Percentiles rank a stretch among this genome's conserved stretches.
phyloP scores from a whole-genome alignment of 1,140 invertebrate genomes.

The Lucilia sericata region DNA sequence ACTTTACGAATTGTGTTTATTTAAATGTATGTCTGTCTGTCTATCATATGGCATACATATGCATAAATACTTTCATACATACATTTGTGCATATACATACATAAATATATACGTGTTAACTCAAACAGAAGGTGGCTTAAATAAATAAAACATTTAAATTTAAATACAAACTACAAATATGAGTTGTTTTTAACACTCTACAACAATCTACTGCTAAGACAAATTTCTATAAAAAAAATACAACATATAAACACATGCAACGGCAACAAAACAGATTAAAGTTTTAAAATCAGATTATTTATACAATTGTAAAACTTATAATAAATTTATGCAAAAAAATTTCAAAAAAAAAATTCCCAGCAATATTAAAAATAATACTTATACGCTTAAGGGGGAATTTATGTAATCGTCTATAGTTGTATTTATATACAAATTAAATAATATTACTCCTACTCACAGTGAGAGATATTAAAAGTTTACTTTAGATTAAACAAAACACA shows the following conservation, averaged over 20 bases:
- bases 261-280: not conserved
- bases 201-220: not conserved
- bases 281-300: slow-evolving; percentile 12
- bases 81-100: not conserved
- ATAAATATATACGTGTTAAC: not conserved
- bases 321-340: not conserved
- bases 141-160: slow-evolving; percentile 19
- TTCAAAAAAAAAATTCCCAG: not conserved
- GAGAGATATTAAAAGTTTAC: not conserved
- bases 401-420: no score
- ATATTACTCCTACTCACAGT: not conserved
- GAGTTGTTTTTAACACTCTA: not conserved
- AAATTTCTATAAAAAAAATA: not conserved
- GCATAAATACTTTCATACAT: not conserved
- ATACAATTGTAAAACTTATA: not conserved
- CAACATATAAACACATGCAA: not conserved
- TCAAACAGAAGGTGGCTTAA: slow-evolving; percentile 19
- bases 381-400: not conserved
- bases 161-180: slow-evolving; percentile 5
- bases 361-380: slow-evolving; percentile 14
- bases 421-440: not conserved
- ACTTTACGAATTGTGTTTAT: not conserved
- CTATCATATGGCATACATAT: not conserved
- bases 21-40: slow-evolving; percentile 9
- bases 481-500: slow-evolving; percentile 12